Evolutionary conservation across 2,888 invertebrate genomes (phyloP).

Genomic region (Boloria selene): DNA sequence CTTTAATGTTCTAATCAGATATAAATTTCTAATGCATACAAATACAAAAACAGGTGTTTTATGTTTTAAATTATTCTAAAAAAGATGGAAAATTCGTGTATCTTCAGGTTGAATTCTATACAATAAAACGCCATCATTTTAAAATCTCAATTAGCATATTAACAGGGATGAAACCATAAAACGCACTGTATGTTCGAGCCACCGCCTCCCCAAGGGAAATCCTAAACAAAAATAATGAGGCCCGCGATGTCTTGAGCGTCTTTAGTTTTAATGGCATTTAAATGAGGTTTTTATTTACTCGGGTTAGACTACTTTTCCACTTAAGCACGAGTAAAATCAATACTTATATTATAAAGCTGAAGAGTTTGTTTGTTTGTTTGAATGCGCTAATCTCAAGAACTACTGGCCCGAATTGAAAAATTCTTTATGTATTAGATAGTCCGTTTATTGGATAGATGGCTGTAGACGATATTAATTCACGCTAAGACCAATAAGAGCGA

Average conservation of each 20-base stretch:
- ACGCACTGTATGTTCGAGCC: conserved; percentile 27
- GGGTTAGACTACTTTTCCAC: conserved; percentile 42
- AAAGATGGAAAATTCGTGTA: background rate
- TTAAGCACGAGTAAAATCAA: conserved; percentile 2
- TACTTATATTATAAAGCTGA: too few species aligned
- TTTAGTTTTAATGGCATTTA: conserved; percentile 80
- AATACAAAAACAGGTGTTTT: too few species aligned
- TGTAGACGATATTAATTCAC: too few species aligned
- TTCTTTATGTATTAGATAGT: too few species aligned
- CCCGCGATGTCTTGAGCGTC: conserved; percentile 61
- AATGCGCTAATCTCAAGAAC: too few species aligned
- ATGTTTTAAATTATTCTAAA: too few species aligned
- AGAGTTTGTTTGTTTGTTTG: too few species aligned
- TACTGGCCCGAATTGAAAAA: too few species aligned
- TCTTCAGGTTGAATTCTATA: background rate
- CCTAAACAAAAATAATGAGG: conserved; percentile 54
- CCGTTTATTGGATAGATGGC: too few species aligned
- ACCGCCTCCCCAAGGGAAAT: conserved; percentile 42
- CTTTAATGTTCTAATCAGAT: too few species aligned
- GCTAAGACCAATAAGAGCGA: too few species aligned
- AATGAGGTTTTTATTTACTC: conserved; percentile 78
- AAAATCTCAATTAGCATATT: conserved; percentile 31
- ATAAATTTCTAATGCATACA: too few species aligned
- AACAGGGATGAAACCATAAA: conserved; percentile 32
- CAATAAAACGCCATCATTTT: conserved; percentile 11